Conservation (phyloP, 2,113 vertebrate genomes). For the Barnardius zonarius region DNA sequence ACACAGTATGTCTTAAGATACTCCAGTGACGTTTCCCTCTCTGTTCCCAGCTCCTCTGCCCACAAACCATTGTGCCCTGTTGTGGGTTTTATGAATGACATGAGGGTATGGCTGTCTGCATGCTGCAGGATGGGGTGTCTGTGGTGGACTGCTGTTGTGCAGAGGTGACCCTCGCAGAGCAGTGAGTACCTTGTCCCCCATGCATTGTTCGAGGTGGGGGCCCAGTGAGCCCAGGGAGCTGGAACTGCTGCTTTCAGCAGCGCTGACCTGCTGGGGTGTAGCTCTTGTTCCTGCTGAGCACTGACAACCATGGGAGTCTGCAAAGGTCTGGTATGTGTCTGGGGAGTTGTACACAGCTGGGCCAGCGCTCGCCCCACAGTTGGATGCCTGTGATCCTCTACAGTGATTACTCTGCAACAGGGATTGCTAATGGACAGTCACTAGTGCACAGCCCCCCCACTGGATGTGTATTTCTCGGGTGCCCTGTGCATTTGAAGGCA, state of each 20-base stretch:
- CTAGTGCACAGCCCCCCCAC: neutral
- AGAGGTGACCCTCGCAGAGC: neutral
- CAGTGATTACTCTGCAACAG: neutral
- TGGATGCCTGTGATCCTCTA: neutral
- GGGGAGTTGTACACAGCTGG: neutral
- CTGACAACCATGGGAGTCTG: neutral
- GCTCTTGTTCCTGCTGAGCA: neutral
- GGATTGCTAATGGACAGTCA: neutral
- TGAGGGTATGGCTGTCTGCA: accelerated
- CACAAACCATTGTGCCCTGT: neutral
- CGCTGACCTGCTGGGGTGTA: accelerated
- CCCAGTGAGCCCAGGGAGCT: neutral
- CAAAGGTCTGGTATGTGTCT: neutral
- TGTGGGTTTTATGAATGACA: neutral
- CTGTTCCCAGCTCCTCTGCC: neutral
- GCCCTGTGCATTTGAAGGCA: neutral
- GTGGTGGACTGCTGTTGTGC: neutral
- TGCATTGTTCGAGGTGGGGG: neutral
- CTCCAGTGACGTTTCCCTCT: neutral
- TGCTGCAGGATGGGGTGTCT: neutral
- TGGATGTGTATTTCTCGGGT: neutral
- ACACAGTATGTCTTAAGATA: neutral
- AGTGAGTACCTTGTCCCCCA: accelerated
- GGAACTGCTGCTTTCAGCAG: neutral
- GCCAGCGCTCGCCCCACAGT: too few relatives aligned